Conservation (phyloP, 1,140 invertebrate genomes). For the Lethrus apterus region DNA sequence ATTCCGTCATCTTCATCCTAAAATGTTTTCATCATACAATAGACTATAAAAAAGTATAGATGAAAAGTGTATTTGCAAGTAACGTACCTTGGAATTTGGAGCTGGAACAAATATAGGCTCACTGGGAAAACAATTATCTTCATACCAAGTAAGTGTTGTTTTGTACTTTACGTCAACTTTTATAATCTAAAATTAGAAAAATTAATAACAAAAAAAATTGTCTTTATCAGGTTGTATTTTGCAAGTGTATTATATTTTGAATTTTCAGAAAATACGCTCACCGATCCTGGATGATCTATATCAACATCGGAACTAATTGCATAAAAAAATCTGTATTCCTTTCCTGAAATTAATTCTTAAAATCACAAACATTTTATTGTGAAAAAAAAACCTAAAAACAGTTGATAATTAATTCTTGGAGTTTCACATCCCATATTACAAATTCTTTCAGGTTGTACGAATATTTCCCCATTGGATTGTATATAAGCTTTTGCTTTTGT, state of each 20-base stretch:
- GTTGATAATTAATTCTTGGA: conserved; percentile 70
- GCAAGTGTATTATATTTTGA: not conserved
- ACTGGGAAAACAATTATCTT: conserved; percentile 68
- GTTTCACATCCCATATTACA: conserved; percentile 76
- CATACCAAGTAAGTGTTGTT: conserved; percentile 61
- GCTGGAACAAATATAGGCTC: conserved; percentile 79
- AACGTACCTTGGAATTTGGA: conserved; percentile 48
- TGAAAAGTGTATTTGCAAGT: not conserved
- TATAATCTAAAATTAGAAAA: conserved; percentile 53
- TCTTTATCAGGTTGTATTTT: not conserved
- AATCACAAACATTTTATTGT: not conserved
- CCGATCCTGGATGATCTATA: conserved; percentile 67
- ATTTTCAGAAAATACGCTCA: conserved; percentile 39
- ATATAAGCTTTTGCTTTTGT: conserved; percentile 48
- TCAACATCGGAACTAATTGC: conserved; percentile 84
- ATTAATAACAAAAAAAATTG: conserved; percentile 1
- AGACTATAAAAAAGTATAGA: conserved; percentile 10
- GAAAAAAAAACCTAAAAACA: conserved; percentile 50
- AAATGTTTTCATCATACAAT: conserved; percentile 20
- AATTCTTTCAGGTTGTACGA: conserved; percentile 56
- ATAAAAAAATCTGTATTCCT: conserved; percentile 77
- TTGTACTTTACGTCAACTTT: conserved; percentile 68
- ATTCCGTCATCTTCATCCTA: conserved; percentile 70
- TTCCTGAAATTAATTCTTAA: conserved; percentile 39
- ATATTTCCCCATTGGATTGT: conserved; percentile 44